phyloP scores from a whole-genome alignment of 2,888 invertebrate genomes.

The Andrena haemorrhoa region DNA sequence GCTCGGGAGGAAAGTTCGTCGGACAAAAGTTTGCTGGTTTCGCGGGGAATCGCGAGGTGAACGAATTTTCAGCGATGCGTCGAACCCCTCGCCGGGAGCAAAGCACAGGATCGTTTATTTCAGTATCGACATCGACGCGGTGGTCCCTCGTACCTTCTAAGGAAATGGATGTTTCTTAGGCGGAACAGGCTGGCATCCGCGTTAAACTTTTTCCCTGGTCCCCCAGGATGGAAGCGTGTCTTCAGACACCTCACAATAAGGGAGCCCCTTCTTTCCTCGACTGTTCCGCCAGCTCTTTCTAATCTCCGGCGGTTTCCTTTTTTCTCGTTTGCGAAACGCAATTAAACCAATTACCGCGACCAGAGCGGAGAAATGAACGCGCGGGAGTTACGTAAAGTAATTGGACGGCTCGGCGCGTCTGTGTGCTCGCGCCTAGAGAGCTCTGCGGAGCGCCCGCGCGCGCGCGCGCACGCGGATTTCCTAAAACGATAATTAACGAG shows the following conservation, averaged over 20 bases:
- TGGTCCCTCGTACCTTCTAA: neutral
- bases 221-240: constrained; percentile 12
- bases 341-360: constrained; percentile 84
- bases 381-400: constrained; percentile 84
- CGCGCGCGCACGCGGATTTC: constrained; percentile 80
- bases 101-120: neutral
- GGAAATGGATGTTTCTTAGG: neutral
- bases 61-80: too few relatives aligned
- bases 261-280: constrained; percentile 15
- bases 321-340: constrained; percentile 78
- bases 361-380: constrained; percentile 76
- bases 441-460: constrained; percentile 19
- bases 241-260: constrained; percentile 30
- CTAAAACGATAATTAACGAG: constrained; percentile 85
- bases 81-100: too few relatives aligned
- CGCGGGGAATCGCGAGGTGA: too few relatives aligned
- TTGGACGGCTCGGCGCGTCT: constrained; percentile 75
- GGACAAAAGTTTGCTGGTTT: too few relatives aligned
- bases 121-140: neutral
- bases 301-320: constrained; percentile 51
- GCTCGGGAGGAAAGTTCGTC: too few relatives aligned
- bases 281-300: constrained; percentile 54
- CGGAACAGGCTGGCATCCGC: neutral
- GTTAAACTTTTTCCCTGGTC: constrained; percentile 10
- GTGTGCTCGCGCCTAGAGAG: neutral